Conservation (phyloP, 37 sponge, comb jelly and placozoan species). For the Sycon ciliatum region DNA sequence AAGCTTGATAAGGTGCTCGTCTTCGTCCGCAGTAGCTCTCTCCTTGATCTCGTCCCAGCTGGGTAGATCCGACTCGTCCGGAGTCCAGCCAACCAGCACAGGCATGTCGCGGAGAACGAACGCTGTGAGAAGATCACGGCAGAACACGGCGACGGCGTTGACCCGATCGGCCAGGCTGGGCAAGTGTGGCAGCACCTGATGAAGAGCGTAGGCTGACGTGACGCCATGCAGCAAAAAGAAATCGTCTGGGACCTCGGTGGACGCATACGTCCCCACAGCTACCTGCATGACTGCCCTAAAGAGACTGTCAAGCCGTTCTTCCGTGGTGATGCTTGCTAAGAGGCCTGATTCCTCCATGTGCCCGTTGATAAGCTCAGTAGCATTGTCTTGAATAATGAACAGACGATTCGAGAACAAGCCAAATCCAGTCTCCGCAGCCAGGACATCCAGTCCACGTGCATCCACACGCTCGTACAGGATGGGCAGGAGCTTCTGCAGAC, state of each 20-base stretch:
- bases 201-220: neutral
- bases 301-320: too few species aligned
- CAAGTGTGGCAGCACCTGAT: neutral
- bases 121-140: neutral
- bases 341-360: neutral
- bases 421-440: neutral
- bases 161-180: neutral
- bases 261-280: neutral
- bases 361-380: neutral
- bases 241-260: neutral
- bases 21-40: neutral
- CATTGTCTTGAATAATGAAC: neutral
- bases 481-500: neutral
- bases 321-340: neutral
- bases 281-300: neutral
- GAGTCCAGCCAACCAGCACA: neutral
- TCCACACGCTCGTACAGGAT: neutral
- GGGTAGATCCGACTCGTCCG: neutral
- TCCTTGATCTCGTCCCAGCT: neutral
- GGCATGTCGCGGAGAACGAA: neutral
- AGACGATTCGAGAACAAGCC: too few species aligned
- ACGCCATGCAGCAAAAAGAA: neutral
- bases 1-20: neutral
- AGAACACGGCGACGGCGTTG: neutral
- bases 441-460: neutral